Percentiles rank a stretch among this genome's conserved stretches.
Evolutionary conservation across 2,113 vertebrate species (phyloP).

Genomic region (Carollia perspicillata): DNA sequence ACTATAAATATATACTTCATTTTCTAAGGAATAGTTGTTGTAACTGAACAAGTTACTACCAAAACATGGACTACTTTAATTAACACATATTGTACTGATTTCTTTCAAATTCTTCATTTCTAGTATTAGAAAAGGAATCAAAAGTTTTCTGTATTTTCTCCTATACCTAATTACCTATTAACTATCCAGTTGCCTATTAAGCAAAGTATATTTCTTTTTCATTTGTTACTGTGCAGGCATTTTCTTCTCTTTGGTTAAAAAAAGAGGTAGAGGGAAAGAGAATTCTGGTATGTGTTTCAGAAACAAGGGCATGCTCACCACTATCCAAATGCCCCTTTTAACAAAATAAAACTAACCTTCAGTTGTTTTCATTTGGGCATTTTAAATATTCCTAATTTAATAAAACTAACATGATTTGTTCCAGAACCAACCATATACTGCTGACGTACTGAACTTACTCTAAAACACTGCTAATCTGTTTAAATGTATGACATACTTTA

Average conservation of each 20-base stretch:
- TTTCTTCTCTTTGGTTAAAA: neutral
- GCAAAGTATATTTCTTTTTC: slow-evolving; percentile 4
- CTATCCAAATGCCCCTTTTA: neutral
- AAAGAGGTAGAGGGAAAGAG: neutral
- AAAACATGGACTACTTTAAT: neutral
- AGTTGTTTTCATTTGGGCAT: neutral
- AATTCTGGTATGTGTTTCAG: neutral
- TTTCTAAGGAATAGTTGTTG: neutral
- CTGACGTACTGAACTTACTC: neutral
- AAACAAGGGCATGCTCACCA: neutral
- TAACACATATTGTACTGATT: neutral
- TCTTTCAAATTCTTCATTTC: neutral
- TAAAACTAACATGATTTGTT: neutral
- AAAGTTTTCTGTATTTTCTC: neutral
- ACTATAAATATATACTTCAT: neutral
- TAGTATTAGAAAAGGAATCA: slow-evolving; percentile 11
- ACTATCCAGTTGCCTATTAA: neutral
- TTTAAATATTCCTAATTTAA: neutral
- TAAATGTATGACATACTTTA: neutral
- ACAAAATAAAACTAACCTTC: neutral
- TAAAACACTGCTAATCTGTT: neutral
- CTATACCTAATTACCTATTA: neutral
- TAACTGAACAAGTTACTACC: neutral
- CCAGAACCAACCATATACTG: neutral
- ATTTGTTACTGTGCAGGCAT: neutral